A percentile compares a stretch with the other conserved stretches of the same genome.
These are phyloP conservation scores for Vicugna pacos DNA, from an alignment of 2,113 vertebrate species.

Conservation along the genomic window DNA sequence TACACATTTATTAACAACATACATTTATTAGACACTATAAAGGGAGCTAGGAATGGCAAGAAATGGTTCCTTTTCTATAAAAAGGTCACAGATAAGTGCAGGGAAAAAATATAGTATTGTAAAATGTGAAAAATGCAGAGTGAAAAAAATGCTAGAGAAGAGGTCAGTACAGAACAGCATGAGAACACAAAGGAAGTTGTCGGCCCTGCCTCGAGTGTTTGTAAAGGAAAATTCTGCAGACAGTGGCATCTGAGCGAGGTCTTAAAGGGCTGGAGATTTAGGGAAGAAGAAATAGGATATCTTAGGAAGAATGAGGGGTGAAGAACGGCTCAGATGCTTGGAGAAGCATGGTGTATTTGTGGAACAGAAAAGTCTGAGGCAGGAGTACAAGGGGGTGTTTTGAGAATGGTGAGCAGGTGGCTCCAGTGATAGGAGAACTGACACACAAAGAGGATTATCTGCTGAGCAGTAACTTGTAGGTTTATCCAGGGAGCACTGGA, in stretches of 20 bases:
- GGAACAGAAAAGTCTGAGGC: neutral
- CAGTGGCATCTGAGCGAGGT: neutral
- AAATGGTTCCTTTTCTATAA: neutral
- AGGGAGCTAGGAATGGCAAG: neutral
- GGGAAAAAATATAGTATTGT: neutral
- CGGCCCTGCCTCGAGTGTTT: neutral
- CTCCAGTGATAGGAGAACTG: neutral
- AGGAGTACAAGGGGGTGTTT: neutral
- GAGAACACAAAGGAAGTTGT: neutral
- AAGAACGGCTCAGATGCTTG: neutral
- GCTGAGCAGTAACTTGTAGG: neutral
- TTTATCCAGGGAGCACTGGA: neutral
- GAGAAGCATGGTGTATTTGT: neutral
- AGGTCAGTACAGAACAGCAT: neutral
- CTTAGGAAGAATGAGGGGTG: neutral
- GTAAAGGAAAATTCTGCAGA: neutral
- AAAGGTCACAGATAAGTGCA: neutral
- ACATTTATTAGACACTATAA: conserved; percentile 11
- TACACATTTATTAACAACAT: neutral
- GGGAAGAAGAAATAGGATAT: neutral
- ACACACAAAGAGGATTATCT: neutral
- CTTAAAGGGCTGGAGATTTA: neutral
- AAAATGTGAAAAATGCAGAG: neutral
- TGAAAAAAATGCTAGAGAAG: neutral
- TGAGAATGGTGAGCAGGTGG: neutral